Base-by-base conservation (phyloP, 1,140 invertebrate species). In the Brachionus asplanchnoidis region DNA sequence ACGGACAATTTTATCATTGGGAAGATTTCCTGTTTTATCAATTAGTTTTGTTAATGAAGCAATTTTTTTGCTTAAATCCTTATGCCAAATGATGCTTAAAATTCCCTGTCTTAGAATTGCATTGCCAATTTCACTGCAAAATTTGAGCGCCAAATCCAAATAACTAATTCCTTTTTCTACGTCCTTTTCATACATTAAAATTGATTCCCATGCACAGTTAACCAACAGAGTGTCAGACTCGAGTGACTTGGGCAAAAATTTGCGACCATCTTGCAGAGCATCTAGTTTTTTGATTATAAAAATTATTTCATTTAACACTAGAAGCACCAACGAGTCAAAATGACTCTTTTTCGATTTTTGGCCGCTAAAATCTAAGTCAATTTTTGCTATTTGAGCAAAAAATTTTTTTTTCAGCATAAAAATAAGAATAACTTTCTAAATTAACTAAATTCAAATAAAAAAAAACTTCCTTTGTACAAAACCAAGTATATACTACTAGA, bases 151-250 rank as follows among this genome's bases (percentile, higher is more conserved):
- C 11, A 92, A 92, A 85, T 92, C 89, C 2, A 95, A 89, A 86
- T 92, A 89, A 17, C 92, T 89, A n/a, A 94, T 90, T 79, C 92
- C 91, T 68, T 82, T 60, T 7, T 93, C 91, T 84, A 93, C 92
- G 86, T 93, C 92, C 89, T 94, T 94, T 88, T 94, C 93, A 95
- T 95, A 97, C 77, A 92, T 91, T 85, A 94, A 92, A 84, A 94
- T 92, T 89, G 94, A 95, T 88, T 97, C 95, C 95, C 95, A 97
- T 86, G 93, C 93, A 91, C 96, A 93, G 89, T 96, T 95, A 11
- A 93, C 92, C 44, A 96, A 89, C 36, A 97, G 88, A 42, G 94
- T 92, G 86, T 93, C 93, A 40, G 93, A 92, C 28, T 93, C 92
- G 44, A 96, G 91, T 1, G 79, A 89, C 95, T 96, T 84, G 95